Percentiles rank a stretch among this genome's conserved stretches.
These are phyloP conservation scores for Ailurus styani DNA, from an alignment of 2,113 vertebrate species.

Conservation along the genomic window DNA sequence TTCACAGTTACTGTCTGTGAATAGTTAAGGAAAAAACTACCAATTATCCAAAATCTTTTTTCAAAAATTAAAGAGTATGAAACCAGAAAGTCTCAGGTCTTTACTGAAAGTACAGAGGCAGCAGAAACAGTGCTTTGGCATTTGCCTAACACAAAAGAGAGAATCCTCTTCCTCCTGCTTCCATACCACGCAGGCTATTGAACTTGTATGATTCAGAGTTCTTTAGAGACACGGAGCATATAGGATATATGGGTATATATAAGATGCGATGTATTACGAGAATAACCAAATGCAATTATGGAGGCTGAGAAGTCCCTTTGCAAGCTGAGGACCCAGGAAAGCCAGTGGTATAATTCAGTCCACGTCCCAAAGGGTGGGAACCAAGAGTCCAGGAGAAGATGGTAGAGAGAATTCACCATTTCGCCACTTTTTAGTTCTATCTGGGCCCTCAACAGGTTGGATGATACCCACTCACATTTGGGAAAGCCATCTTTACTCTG, in stretches of 20 bases:
- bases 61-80: neutral
- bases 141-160: neutral
- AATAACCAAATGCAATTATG: neutral
- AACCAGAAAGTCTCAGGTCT: neutral
- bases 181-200: neutral
- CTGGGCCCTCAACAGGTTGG: neutral
- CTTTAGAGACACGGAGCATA: neutral
- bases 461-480: neutral
- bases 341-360: neutral
- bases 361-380: neutral
- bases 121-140: neutral
- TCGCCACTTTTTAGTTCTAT: neutral
- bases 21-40: neutral
- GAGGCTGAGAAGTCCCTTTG: neutral
- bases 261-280: neutral
- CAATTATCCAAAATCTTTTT: neutral
- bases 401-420: neutral
- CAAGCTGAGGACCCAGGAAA: neutral
- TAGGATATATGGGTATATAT: neutral
- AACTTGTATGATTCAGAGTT: neutral
- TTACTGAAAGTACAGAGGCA: neutral
- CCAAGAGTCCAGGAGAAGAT: neutral
- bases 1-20: neutral
- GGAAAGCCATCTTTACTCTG: neutral
- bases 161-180: neutral